These are phyloP conservation scores for Gryllus longicercus DNA, from an alignment of 2,888 invertebrate genomes.

Conservation along the genomic window DNA sequence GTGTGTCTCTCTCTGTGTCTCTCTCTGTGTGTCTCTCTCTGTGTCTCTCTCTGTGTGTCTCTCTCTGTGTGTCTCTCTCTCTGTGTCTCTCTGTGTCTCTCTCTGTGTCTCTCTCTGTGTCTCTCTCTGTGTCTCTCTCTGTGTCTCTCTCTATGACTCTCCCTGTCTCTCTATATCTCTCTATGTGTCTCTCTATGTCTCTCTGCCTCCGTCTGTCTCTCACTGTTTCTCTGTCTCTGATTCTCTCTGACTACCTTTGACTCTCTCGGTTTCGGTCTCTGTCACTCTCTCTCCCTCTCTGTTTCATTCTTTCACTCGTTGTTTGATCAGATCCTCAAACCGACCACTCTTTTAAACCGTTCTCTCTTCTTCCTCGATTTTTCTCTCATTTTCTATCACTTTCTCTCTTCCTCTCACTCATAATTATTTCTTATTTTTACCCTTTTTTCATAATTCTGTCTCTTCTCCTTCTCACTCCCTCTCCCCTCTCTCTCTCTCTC, in stretches of 20 bases:
- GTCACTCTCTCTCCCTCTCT: not conserved
- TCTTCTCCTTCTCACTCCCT: too few relatives aligned
- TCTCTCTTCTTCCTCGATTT: not conserved
- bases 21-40: slow-evolving; percentile 19
- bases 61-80: not conserved
- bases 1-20: slow-evolving; percentile 20
- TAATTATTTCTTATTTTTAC: too few relatives aligned
- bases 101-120: not conserved
- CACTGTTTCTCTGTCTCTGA: too few relatives aligned
- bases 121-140: not conserved
- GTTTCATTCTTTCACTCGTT: not conserved
- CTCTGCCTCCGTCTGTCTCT: too few relatives aligned
- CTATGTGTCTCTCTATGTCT: too few relatives aligned
- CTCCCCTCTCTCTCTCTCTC: too few relatives aligned
- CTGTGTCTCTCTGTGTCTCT: not conserved
- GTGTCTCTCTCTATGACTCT: not conserved
- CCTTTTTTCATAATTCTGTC: too few relatives aligned
- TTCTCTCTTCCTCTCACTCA: too few relatives aligned
- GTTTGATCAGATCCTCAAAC: not conserved
- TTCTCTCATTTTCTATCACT: not conserved
- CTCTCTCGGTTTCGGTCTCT: not conserved
- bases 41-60: slow-evolving; percentile 19
- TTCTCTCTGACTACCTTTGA: not conserved
- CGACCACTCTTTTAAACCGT: not conserved
- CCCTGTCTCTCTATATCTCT: not conserved